Percentiles rank a stretch among this genome's conserved stretches.
Evolutionary conservation across 2,888 invertebrate species (phyloP).

Genomic region (Platerodrilus igneus): DNA sequence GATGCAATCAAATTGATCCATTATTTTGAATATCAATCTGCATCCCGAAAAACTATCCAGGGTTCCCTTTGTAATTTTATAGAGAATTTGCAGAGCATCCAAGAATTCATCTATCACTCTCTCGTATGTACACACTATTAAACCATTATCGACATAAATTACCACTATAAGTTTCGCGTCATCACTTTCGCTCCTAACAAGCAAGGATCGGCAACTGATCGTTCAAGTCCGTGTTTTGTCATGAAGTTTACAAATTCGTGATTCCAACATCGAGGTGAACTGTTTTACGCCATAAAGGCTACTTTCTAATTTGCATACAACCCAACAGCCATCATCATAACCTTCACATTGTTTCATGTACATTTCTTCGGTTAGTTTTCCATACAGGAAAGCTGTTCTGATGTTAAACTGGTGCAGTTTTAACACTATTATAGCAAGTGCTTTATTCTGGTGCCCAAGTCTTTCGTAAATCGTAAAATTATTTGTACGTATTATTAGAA

Average conservation of each 20-base stretch:
- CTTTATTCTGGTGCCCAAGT: too few species aligned
- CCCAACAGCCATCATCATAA: slow-evolving; percentile 8
- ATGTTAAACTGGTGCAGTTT: too few species aligned
- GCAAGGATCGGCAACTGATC: slow-evolving; percentile 26
- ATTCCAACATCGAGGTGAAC: slow-evolving; percentile 19
- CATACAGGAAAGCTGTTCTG: too few species aligned
- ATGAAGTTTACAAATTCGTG: slow-evolving; percentile 19
- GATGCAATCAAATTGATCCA: slow-evolving; percentile 14
- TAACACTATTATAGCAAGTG: too few species aligned
- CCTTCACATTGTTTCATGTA: slow-evolving; percentile 14
- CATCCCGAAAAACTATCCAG: slow-evolving; percentile 7
- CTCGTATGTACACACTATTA: slow-evolving; percentile 16
- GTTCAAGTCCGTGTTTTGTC: slow-evolving; percentile 14
- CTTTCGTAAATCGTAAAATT: too few species aligned
- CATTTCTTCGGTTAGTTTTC: too few species aligned
- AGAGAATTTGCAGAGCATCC: slow-evolving; percentile 5
- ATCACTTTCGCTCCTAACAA: slow-evolving; percentile 17
- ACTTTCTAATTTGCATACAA: slow-evolving; percentile 33
- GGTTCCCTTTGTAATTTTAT: slow-evolving; percentile 11
- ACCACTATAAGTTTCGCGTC: slow-evolving; percentile 16
- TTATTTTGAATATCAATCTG: slow-evolving; percentile 7
- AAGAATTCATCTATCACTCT: slow-evolving; percentile 14
- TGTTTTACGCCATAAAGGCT: slow-evolving; percentile 38
- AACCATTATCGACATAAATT: slow-evolving; percentile 26
- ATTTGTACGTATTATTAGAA: too few species aligned